Base-by-base conservation (phyloP, 2,113 vertebrate genomes). In the Xenopus laevis region DNA sequence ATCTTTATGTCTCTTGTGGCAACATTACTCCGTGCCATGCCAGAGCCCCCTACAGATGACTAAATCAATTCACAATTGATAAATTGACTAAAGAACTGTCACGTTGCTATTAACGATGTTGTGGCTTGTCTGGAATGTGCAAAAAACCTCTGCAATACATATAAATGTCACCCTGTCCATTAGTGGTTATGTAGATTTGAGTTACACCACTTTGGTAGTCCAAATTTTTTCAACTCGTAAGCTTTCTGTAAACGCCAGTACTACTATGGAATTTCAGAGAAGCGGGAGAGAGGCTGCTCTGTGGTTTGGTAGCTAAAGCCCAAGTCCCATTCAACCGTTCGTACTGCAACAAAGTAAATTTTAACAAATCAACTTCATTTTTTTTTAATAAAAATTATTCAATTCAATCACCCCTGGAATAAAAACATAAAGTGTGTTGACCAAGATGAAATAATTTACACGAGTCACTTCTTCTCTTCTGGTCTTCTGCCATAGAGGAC, bases 51-150 rank as follows among this genome's bases (percentile, higher is more conserved):
- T n/a, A 60, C 58, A 11, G 1, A 23, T 12, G 58, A 23, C 21
- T 60, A 60, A 60, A 60, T 60, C 58, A 60, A 60, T 60, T 60
- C 11, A 60, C 20, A 60, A 60, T 60, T 60, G 58, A 60, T 60
- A 27, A 60, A 60, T 60, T 21, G 58, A 12, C 10, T 2, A 60
- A 60, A 10, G 15, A 23, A 12, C 58, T 23, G 18, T 60, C 58
- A 60, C 13, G 12, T 60, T 60, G 20, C 21, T 60, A 23, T 27
- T 60, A 60, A 60, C 20, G 21, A 60, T 60, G 10, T 21, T 60
- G 58, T 60, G 58, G 58, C 21, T 60, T 60, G 9, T 27, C 5
- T 27, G 58, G 58, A 60, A 60, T 60, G 18, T 18, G 8, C 2
- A 13, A 58, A 40, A 40, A 60, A 60, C 20, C 58, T 23, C 58